These are phyloP conservation scores for Cheirogaleus medius DNA, from an alignment of 2,113 vertebrate species.

Conservation along the genomic window DNA sequence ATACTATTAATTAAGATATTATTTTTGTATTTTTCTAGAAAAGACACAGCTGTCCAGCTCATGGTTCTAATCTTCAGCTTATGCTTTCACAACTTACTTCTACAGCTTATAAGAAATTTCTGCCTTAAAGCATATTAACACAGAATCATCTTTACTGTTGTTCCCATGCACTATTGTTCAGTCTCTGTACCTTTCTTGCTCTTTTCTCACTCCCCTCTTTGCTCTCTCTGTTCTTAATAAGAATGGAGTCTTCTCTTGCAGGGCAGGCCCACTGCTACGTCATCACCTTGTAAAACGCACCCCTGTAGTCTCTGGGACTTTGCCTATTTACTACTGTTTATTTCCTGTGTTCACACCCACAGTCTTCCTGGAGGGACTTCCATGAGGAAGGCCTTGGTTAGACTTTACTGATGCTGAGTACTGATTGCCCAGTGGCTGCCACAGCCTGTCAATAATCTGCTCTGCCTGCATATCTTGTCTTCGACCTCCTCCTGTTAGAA, in stretches of 20 bases:
- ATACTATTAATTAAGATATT: not conserved
- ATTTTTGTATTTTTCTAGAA: not conserved
- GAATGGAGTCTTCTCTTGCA: not conserved
- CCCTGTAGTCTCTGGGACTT: not conserved
- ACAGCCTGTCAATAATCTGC: not conserved
- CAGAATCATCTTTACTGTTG: not conserved
- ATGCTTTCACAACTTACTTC: not conserved
- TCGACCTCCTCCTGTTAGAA: not conserved
- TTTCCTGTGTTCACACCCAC: conserved; percentile 19
- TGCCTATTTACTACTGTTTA: not conserved
- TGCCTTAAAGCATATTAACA: not conserved
- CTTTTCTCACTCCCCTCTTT: not conserved
- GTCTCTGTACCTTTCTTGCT: not conserved
- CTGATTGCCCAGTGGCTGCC: not conserved
- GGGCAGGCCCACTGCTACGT: not conserved
- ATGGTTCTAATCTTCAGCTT: not conserved
- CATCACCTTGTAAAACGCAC: not conserved
- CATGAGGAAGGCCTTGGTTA: not conserved
- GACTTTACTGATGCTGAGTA: not conserved
- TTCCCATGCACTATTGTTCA: not conserved
- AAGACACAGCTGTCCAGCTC: not conserved
- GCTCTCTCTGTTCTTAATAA: not conserved
- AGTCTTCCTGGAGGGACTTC: not conserved
- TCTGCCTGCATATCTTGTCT: not conserved
- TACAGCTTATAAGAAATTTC: not conserved